Conservation (phyloP, 2,113 vertebrate genomes). For the Castor canadensis region DNA sequence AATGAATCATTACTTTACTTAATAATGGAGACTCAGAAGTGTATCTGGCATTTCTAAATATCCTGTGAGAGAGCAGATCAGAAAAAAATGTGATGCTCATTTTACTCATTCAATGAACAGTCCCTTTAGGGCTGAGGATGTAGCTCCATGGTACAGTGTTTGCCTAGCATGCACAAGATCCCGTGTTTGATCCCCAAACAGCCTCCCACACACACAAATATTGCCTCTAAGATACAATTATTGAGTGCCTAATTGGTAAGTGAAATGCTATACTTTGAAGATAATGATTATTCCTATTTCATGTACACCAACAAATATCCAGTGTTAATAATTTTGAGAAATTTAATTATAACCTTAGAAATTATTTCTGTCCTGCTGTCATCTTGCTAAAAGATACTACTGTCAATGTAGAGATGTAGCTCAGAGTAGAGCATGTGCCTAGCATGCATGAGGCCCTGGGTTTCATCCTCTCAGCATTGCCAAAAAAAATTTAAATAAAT, state of each 20-base stretch:
- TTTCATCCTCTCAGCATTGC: rapidly evolving
- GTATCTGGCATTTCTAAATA: neutral
- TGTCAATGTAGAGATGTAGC: neutral
- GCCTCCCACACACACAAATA: neutral
- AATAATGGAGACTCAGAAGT: neutral
- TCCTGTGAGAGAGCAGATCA: neutral
- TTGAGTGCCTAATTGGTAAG: neutral
- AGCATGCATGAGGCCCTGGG: neutral
- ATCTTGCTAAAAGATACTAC: neutral
- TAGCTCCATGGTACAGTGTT: neutral
- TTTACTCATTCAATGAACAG: neutral
- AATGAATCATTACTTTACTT: neutral
- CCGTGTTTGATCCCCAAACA: neutral
- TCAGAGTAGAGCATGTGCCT: no score
- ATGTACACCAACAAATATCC: neutral
- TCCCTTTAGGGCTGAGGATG: neutral
- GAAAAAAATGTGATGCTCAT: neutral
- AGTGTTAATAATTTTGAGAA: neutral
- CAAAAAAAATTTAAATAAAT: neutral
- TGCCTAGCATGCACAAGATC: neutral
- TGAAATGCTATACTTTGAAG: neutral
- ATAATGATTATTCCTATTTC: neutral
- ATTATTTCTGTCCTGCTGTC: neutral
- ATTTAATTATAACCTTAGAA: conserved; percentile 10
- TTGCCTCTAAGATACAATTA: neutral